Base-by-base conservation (phyloP, 1,140 invertebrate genomes). In the Choristoneura fumiferana region DNA sequence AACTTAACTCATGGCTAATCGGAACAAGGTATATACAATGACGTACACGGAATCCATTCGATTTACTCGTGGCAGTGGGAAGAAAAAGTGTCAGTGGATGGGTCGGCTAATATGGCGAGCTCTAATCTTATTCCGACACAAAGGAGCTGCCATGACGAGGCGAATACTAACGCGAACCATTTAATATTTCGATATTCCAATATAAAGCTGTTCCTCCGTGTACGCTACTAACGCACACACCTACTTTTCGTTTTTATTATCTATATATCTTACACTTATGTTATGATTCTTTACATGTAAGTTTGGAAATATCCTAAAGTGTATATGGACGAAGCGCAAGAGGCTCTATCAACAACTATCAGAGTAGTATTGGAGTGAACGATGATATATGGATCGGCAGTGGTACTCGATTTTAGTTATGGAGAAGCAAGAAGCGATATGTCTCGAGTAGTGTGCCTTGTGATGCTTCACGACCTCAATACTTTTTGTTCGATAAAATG, bases 111-210 rank as follows among this genome's bases (percentile, higher is more conserved):
- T 84, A 85, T 80, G 74, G 71, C 73, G 72, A 70, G 62, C 66
- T 84, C 76, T 88, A 84, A 86, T 85, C 83, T 80, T 60, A 69
- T 81, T 69, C 69, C 63, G 63, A 71, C 73, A 87, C 85, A 88
- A 86, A 84, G 73, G 79, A 84, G 73, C 77, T 77, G 81, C 78
- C 81, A 86, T 88, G 85, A 88, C 85, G 68, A 61, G 66, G 83
- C 83, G 62, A 72, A 81, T 81, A 73, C 83, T 69, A 67, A 80
- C 75, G 75, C 77, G 61, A 85, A 84, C 76, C 79, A 82, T 86
- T 86, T 84, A 84, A 85, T 84, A 85, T 88, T 84, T 85, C 82
- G 80, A 78, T 86, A 84, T 83, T 81, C 73, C 69, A 71, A 81
- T 81, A 76, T 72, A 65, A 70, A 75, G 67, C 58, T 64, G 76